Base-by-base conservation (phyloP, 2,888 invertebrate species). In the Steinernema carpocapsae region DNA sequence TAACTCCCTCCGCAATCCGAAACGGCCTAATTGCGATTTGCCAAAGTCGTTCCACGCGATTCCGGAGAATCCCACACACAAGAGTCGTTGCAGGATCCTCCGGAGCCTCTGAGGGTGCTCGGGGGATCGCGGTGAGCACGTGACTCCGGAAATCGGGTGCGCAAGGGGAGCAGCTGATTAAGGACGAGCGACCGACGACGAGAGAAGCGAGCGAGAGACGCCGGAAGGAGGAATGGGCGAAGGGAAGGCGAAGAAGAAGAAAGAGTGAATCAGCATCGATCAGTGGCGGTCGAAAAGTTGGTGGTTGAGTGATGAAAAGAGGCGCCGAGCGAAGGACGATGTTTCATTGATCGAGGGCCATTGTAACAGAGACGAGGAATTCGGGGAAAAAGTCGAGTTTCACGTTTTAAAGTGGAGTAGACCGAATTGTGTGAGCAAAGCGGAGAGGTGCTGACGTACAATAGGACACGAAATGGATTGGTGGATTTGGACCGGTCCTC, bases 11-110 rank as follows among this genome's bases (percentile, higher is more conserved):
- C 37, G 37, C 37, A 26, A 17, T 64, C 64, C 32, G 7, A 64
- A 29, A 64, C 29, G 29, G 37, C 64, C 64, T 64, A 64, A 64
- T 64, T 64, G 64, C 29, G 64, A 64, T 48, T 48, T 29, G 17
- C 64, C 64, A 32, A 26, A 64, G 64, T 17, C 64, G 26, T 64
- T 17, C n/a, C n/a, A n/a, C n/a, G n/a, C n/a, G n/a, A 10, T 37
- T 37, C 10, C 37, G 4, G 37, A 37, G 37, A 37, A 37, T 37
- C 37, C 37, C 37, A 37, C 37, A 37, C 37, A 10, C 37, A 10
- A 37, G 37, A 10, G 10, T 37, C 37, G 37, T 37, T 37, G 3
- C 10, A 37, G 37, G 37, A 37, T 3, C 37, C 37, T 3, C 37
- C 37, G 37, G 10, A 37, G 37, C 37, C 37, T 3, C 37, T 37